Evolutionary conservation across 53 echinoderm and acorn worm species (phyloP), one percentile per base, ranked within the genome.

Genomic region (Hippasteria phrygiana): DNA sequence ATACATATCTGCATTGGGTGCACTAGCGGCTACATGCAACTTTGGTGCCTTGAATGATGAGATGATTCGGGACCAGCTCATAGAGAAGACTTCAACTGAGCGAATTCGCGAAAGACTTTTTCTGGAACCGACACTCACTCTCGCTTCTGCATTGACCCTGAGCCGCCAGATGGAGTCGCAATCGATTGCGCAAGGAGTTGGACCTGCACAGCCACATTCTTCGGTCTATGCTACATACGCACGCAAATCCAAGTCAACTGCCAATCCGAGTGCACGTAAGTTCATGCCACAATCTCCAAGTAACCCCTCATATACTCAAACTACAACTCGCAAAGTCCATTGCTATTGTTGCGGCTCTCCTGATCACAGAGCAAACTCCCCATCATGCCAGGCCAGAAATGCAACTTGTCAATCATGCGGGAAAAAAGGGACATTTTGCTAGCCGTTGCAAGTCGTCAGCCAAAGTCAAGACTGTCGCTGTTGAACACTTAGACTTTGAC

Each of bases 21-120:
- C 62, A 62, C 43, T 91, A 34, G 50, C 70, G 6, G 63, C 72
- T 14, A 20, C 66, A 1, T 91, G 91, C 66, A 43, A 85, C n/a
- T 91, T 91, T 47, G 55, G 76, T 0, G 51, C 28, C 1, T 56
- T 91, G 24, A 0, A 9, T 12, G 76, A 86, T 9, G 69, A 91
- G 55, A 74, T 91, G 83, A 91, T 91, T 18, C 45, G 91, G 16
- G 91, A 91, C 24, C 87, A 91, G 36, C 17, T 91, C n/a, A 66
- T 91, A 2, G 77, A 86, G 26, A 91, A 86, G 35, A 86, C 86
- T 7, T 45, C 34, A 28, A 43, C 67, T 17, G 2, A 10, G 43
- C 62, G 76, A 26, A 43, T 91, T 7, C 87, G 78, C n/a, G 87
- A 87, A 20, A 43, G 89, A 46, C 22, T 92, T 5, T 43, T 89